Evolutionary conservation across 1,140 invertebrate species (phyloP), one percentile per base, ranked within the genome.

Genomic region (Anastrepha obliqua): DNA sequence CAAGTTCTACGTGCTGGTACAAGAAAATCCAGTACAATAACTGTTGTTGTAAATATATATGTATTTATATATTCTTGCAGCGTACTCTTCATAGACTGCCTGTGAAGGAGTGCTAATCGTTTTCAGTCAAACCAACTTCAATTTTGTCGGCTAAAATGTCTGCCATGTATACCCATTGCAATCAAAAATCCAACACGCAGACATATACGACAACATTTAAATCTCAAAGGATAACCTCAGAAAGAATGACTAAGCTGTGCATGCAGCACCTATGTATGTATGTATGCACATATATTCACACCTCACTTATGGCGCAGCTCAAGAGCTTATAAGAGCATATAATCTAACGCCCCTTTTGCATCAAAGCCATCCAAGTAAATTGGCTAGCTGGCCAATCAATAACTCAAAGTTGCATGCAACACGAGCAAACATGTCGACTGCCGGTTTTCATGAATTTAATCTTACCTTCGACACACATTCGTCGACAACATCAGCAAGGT

Each of bases 311-410:
- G 42, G n/a, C n/a, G 17, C 7, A 81, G 74, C 47, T 81, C 74
- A 81, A 81, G 74, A 47, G 74, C 74, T 81, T 81, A n/a, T 29
- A 55, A n/a, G n/a, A n/a, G 6, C 8, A 42, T 47, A 47, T 74
- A 74, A 74, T 74, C 70, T 15, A 51, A 15, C 70, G 44, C 15
- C n/a, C 47, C 15, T n/a, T 17, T 81, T 51, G 47, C 47, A 74
- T n/a, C 70, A 74, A 81, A 81, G 44, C 47, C 74, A 81, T 55
- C 74, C 55, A 81, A 81, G 74, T 81, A 55, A 81, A 81, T 42
- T 29, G 44, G 13, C 42, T 17, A 81, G 47, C 74, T 81, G 47
- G 6, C 47, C 51, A 81, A 81, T 81, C 74, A 51, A 81, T 81
- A 81, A 81, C 17, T 81, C 47, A 15, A 55, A 8, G 74, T 81